Evolutionary conservation across 2,888 invertebrate species (phyloP), one percentile per base, ranked within the genome.

Genomic region (Hermaeophaga mercurialis): DNA sequence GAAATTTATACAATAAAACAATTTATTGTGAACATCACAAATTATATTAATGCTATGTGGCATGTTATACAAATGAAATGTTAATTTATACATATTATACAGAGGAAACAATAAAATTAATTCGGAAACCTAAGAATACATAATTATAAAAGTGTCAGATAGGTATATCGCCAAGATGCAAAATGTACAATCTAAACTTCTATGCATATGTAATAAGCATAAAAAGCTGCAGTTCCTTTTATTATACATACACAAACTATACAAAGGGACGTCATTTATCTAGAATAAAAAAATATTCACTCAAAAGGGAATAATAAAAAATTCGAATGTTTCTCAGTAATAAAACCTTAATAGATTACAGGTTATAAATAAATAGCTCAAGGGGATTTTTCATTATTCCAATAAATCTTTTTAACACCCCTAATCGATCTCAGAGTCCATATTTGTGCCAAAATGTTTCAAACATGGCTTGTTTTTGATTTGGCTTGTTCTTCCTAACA

Each of bases 1-100:
- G n/a, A n/a, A n/a, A n/a, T n/a, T n/a, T n/a, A n/a, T n/a, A n/a
- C n/a, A 45, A 45, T 50, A 50, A 56, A 45, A 28, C 39, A 19
- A 26, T 14, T 45, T 7, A 38, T 54, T 64, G 64, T 64, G 65
- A 62, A 67, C 68, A 70, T 68, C 68, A 70, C 69, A 72, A 70
- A 68, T 69, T 66, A 70, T 66, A 66, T 74, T 73, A 74, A 73
- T 75, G 73, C 72, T 70, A 73, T 73, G 70, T 70, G 70, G 70
- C 72, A 70, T 73, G 72, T 72, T 76, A 73, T 76, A 75, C 72
- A 76, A 75, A 76, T 74, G 69, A 75, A 70, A 70, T 22, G 59
- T 69, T 67, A 66, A 70, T 67, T 70, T 71, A 71, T 74, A 76
- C 74, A 76, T 75, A 75, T 74, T 71, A 69, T 73, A 74, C 74